These are phyloP conservation scores for Neoitamus cyanurus DNA, from an alignment of 2,888 invertebrate species.

Conservation along the genomic window DNA sequence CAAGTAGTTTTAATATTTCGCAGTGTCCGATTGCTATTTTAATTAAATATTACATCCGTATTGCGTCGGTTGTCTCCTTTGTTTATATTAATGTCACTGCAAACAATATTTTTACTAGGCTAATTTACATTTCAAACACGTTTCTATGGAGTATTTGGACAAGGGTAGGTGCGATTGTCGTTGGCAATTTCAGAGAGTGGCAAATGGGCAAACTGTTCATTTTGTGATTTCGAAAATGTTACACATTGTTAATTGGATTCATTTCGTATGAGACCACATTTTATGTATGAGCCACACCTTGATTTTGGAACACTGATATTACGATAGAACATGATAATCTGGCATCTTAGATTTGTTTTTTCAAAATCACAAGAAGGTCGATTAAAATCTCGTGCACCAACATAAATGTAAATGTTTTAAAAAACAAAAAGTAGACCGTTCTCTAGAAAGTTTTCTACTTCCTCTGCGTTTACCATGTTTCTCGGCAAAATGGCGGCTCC, in stretches of 20 bases:
- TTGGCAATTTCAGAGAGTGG: neutral
- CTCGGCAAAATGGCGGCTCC: too few relatives aligned
- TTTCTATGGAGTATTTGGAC: neutral
- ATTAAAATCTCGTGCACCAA: too few relatives aligned
- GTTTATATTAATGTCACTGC: neutral
- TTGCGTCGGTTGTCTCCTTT: neutral
- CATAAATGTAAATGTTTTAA: too few relatives aligned
- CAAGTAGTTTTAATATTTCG: neutral
- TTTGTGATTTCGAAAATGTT: neutral
- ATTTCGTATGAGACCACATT: neutral
- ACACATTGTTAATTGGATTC: neutral
- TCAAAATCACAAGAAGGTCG: too few relatives aligned
- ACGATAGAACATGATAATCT: too few relatives aligned
- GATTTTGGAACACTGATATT: too few relatives aligned
- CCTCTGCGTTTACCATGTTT: too few relatives aligned
- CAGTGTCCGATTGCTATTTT: neutral
- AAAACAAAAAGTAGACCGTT: too few relatives aligned
- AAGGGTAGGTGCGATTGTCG: neutral
- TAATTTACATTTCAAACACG: neutral
- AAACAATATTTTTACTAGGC: neutral
- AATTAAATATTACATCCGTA: neutral
- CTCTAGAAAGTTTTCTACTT: too few relatives aligned
- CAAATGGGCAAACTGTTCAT: neutral
- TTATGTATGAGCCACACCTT: neutral
- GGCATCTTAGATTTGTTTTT: too few relatives aligned